Percentiles rank a stretch among this genome's conserved stretches.
Evolutionary conservation across 1,140 invertebrate species (phyloP).

Genomic region (Orchestia grillus): DNA sequence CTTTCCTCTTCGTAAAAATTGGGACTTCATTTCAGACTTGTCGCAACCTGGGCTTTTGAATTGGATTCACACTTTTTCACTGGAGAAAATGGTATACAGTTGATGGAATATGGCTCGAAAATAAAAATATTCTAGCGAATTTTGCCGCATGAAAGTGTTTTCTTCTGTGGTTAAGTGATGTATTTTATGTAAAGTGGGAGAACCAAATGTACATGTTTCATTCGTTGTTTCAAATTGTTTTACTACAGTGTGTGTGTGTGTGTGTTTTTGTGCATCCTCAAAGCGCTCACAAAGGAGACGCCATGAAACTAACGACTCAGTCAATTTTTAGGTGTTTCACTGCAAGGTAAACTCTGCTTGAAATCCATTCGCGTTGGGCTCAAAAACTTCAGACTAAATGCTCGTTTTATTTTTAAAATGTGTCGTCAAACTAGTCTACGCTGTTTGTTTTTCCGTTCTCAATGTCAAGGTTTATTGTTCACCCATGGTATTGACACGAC

Average conservation of each 20-base stretch:
- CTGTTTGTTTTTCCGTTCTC: no score
- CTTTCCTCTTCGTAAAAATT: constrained; percentile 9
- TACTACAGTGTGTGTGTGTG: not conserved
- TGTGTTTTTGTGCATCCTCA: no score
- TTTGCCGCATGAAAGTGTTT: not conserved
- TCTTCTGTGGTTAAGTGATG: not conserved
- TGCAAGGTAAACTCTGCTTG: no score
- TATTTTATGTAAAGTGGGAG: not conserved
- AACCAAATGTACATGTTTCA: not conserved
- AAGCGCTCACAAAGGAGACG: no score
- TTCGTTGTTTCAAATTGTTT: not conserved
- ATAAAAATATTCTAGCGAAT: not conserved
- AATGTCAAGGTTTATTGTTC: no score
- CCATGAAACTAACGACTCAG: no score
- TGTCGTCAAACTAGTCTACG: no score
- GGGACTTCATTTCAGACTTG: not conserved
- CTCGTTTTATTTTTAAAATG: no score
- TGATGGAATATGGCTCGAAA: not conserved
- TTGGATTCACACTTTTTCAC: not conserved
- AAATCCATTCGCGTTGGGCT: no score
- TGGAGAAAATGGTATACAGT: not conserved
- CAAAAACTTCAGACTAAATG: no score
- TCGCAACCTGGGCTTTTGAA: not conserved
- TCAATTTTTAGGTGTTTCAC: no score
- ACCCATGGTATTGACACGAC: no score